phyloP scores from a whole-genome alignment of 2,888 invertebrate species.

The Cheiracanthium punctorium region DNA sequence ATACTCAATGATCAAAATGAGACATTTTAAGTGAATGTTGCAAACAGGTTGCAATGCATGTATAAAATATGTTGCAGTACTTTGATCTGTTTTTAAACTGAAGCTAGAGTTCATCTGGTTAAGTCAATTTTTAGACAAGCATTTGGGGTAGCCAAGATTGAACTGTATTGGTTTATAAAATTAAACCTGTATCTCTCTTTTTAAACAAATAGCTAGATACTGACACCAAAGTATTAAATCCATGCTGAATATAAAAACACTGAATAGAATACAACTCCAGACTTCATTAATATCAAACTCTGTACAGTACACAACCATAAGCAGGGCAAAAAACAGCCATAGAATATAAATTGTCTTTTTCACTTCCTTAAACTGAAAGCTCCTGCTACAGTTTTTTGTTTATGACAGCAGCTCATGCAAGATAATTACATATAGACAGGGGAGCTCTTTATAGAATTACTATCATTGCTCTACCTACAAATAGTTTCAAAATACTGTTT shows the following conservation, averaged over 20 bases:
- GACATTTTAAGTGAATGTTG: too few relatives aligned
- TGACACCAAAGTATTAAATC: slow-evolving; percentile 20
- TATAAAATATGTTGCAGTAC: too few relatives aligned
- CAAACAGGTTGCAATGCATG: too few relatives aligned
- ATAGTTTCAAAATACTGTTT: neutral
- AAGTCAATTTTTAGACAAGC: too few relatives aligned
- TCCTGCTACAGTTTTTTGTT: slow-evolving; percentile 28
- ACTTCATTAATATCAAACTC: slow-evolving; percentile 46
- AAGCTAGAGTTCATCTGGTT: too few relatives aligned
- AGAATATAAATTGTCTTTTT: slow-evolving; percentile 21
- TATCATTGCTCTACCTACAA: neutral
- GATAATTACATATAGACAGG: slow-evolving; percentile 51
- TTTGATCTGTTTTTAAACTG: too few relatives aligned
- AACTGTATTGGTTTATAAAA: too few relatives aligned
- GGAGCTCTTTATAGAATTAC: slow-evolving; percentile 16
- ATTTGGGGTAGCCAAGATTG: too few relatives aligned
- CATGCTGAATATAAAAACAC: slow-evolving; percentile 39
- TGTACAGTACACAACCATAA: slow-evolving; percentile 61
- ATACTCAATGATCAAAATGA: too few relatives aligned
- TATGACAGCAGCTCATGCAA: slow-evolving; percentile 44
- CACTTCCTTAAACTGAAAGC: neutral
- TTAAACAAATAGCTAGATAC: slow-evolving; percentile 23
- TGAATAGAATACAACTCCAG: slow-evolving; percentile 45
- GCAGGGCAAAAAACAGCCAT: slow-evolving; percentile 50
- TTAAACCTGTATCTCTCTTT: neutral